phyloP scores from a whole-genome alignment of 1,140 invertebrate species.

The Spodoptera frugiperda region DNA sequence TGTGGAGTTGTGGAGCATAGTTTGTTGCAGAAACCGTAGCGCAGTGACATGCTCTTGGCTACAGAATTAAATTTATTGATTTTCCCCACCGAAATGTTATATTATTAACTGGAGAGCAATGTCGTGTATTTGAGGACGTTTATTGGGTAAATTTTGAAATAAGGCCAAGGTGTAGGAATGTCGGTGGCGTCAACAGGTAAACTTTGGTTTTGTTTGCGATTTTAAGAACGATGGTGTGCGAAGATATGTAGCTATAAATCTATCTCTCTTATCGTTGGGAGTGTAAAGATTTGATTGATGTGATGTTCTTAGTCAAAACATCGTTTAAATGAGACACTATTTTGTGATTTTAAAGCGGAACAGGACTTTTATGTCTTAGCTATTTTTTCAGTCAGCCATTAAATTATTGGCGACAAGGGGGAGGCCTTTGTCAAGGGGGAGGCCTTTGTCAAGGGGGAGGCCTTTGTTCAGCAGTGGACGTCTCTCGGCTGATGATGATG shows the following conservation, averaged over 20 bases:
- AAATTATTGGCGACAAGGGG: too few relatives aligned
- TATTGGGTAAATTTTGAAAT: conserved; percentile 19
- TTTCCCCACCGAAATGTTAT: conserved; percentile 31
- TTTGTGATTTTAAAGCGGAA: too few relatives aligned
- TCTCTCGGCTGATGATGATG: too few relatives aligned
- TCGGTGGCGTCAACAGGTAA: conserved; percentile 13
- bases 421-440: too few relatives aligned
- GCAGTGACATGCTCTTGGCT: conserved; percentile 50
- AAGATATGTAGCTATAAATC: neutral
- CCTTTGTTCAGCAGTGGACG: too few relatives aligned
- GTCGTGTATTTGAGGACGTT: conserved; percentile 36
- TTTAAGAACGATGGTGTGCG: neutral
- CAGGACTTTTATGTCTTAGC: too few relatives aligned
- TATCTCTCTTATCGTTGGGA: neutral
- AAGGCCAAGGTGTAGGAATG: conserved; percentile 13
- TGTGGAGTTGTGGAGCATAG: conserved; percentile 42
- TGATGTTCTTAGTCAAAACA: neutral
- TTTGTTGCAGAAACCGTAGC: conserved; percentile 41
- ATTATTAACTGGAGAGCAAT: conserved; percentile 25
- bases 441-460: too few relatives aligned
- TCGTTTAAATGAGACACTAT: too few relatives aligned
- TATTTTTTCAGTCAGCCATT: too few relatives aligned
- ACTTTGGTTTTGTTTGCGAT: conserved; percentile 17
- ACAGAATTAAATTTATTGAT: conserved; percentile 47
- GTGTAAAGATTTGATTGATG: neutral